These are phyloP conservation scores for Drosophila eugracilis DNA, from an alignment of 1,140 invertebrate species.

Conservation along the genomic window DNA sequence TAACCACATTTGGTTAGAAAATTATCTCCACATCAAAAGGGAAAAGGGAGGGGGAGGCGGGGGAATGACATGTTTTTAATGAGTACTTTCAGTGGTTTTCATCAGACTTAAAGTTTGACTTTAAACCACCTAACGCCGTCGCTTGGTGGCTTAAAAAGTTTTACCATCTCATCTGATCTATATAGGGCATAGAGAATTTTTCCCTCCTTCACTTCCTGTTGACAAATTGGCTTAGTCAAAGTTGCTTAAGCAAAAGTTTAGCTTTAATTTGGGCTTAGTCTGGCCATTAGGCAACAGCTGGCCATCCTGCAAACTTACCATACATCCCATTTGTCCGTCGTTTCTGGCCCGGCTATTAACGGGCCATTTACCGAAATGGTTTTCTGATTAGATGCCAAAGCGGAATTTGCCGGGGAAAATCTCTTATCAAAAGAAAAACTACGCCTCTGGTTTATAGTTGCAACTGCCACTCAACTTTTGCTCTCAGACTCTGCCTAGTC, in stretches of 20 bases:
- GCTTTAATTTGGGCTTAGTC: constrained; percentile 55
- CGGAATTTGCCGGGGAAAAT: constrained; percentile 35
- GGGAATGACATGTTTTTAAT: constrained; percentile 64
- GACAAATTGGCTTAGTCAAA: constrained; percentile 66
- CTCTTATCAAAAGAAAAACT: constrained; percentile 45
- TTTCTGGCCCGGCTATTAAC: constrained; percentile 47
- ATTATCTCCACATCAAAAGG: constrained; percentile 75
- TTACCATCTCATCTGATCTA: constrained; percentile 6
- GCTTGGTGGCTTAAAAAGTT: constrained; percentile 51
- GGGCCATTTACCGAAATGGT: constrained; percentile 70
- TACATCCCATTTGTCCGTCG: not conserved
- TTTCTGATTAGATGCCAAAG: constrained; percentile 68
- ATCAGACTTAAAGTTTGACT: constrained; percentile 49
- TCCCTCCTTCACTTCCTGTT: constrained; percentile 33
- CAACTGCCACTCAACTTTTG: constrained; percentile 56
- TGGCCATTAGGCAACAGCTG: constrained; percentile 58
- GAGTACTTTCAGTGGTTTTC: constrained; percentile 66
- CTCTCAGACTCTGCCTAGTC: constrained; percentile 43
- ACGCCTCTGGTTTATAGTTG: constrained; percentile 51
- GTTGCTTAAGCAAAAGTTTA: constrained; percentile 48
- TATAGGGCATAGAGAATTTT: not conserved
- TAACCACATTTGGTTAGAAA: constrained; percentile 80
- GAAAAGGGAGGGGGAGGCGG: not conserved
- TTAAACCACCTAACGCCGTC: constrained; percentile 38
- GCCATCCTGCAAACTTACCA: constrained; percentile 10